Conservation (phyloP, 2,888 invertebrate genomes). For the Sceliomorpha sp. region DNA sequence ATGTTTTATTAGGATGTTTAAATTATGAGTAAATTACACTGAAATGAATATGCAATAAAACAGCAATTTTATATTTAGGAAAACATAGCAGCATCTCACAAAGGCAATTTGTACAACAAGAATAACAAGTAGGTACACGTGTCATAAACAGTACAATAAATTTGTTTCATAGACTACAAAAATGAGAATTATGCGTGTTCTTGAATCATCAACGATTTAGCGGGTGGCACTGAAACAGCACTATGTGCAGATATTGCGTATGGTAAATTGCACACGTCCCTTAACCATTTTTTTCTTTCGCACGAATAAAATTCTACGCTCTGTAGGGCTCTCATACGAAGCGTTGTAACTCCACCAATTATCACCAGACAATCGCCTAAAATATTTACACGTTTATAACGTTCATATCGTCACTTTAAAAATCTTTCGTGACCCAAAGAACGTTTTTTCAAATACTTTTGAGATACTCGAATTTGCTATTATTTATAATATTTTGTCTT, state of each 20-base stretch:
- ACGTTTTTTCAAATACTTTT: no score
- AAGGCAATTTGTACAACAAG: background rate
- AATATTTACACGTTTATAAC: slow-evolving; percentile 4
- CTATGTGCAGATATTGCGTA: slow-evolving; percentile 84
- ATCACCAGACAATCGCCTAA: slow-evolving; percentile 82
- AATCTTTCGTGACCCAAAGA: no score
- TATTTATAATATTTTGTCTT: background rate
- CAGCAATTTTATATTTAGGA: background rate
- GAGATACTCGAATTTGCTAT: no score
- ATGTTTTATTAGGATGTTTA: no score
- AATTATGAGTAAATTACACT: no score
- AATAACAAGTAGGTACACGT: no score
- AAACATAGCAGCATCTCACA: background rate
- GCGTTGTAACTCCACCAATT: slow-evolving; percentile 85
- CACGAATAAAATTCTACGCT: slow-evolving; percentile 86
- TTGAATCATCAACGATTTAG: slow-evolving; percentile 59
- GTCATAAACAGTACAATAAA: background rate
- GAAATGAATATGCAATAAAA: no score
- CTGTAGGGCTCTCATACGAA: slow-evolving; percentile 84
- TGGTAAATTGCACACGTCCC: slow-evolving; percentile 84
- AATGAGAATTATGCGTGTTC: background rate
- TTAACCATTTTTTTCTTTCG: slow-evolving; percentile 83
- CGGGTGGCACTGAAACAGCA: slow-evolving; percentile 81
- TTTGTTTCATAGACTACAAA: background rate
- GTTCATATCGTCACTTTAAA: no score